Evolutionary conservation across 2,113 vertebrate species (phyloP).

Genomic region (Orycteropus afer): DNA sequence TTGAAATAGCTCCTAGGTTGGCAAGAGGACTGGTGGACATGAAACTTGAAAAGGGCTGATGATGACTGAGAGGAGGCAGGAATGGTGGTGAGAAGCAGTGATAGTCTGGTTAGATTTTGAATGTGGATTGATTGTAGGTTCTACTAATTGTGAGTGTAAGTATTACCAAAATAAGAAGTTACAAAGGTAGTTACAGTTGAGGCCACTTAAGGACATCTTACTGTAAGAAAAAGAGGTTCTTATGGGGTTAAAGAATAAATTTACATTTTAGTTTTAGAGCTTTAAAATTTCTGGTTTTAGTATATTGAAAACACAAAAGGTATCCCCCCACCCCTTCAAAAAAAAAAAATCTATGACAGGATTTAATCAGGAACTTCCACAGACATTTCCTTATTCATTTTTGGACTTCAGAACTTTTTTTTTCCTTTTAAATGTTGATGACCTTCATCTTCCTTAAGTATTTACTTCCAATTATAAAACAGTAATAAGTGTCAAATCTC

Average conservation of each 20-base stretch:
- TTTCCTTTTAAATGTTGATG: not conserved
- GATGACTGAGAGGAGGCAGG: not conserved
- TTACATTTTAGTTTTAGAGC: not conserved
- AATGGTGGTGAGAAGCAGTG: not conserved
- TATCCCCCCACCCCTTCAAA: not conserved
- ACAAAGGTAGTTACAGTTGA: not conserved
- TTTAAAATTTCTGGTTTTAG: not conserved
- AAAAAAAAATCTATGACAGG: not conserved
- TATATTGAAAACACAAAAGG: not conserved
- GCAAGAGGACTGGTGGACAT: not conserved
- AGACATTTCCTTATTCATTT: not conserved
- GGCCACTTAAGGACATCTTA: not conserved
- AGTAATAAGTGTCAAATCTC: not conserved
- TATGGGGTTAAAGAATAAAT: not conserved
- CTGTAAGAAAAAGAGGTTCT: not conserved
- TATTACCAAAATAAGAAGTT: not conserved
- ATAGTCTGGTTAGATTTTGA: not conserved
- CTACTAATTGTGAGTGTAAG: not conserved
- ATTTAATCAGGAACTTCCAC: not conserved
- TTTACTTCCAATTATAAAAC: not conserved
- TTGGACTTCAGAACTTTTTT: slow-evolving; percentile 14
- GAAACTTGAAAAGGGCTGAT: not conserved
- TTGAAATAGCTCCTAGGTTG: not conserved
- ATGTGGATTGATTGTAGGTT: not conserved
- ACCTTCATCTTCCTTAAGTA: not conserved